Evolutionary conservation across 2,113 vertebrate genomes (phyloP), one percentile per base, ranked within the genome.

Genomic region (Calyptommatus sinebrachiatus): DNA sequence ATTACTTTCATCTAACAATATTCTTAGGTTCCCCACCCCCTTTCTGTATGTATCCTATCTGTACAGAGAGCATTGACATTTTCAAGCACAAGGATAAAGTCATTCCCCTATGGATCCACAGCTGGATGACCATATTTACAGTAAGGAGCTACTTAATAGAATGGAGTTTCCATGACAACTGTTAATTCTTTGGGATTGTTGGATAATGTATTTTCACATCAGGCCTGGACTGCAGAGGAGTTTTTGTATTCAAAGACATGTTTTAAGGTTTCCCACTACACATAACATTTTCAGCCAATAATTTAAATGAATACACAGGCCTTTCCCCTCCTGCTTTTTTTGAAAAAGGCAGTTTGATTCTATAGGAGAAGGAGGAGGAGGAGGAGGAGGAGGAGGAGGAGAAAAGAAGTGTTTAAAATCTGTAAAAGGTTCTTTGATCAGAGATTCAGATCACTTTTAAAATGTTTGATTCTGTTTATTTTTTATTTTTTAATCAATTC

Each of bases 91-190:
- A 87, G 72, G 18, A 63, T 85, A 45, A 77, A 76, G 68, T 77
- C 72, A 71, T 73, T 91, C 62, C 67, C 83, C 77, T 84, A 14
- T 5, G 3, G 87, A 86, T 74, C 90, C 46, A 68, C 92, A 94
- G 92, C 92, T 94, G 93, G 91, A 88, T 91, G 92, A 90, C 92
- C 87, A 85, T 0, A 8, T 86, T 72, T 89, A 93, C 91, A 92
- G 91, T 89, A 86, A 88, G 67, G 81, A 88, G 78, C 90, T 88
- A 82, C 89, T 91, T 92, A 79, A 78, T 80, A 85, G 90, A 89
- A 88, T 86, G 83, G 88, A 1, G 89, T 95, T 95, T 88, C 94
- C 92, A 95, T 95, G 91, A 85, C 90, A 93, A 95, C 94, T 85
- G 87, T 82, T 89, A 71, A 74, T 90, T 89, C 86, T 74, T 85